Evolutionary conservation across 2,797 vertebrate species (phyloP).

Genomic region (Pangasius mekongensis): DNA sequence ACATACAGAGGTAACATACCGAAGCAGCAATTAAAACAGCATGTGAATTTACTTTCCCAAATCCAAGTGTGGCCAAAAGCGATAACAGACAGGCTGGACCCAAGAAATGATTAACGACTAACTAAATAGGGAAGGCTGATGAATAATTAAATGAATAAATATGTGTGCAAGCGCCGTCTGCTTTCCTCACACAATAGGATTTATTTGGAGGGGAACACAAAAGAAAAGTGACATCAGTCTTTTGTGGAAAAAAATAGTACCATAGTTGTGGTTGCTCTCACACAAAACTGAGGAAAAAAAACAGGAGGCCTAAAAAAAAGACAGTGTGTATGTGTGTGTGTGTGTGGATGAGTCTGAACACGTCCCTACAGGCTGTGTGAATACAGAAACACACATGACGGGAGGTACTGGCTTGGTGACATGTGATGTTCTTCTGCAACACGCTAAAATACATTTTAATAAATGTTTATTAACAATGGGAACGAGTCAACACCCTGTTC

Average conservation of each 20-base stretch:
- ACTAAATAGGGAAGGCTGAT: slow-evolving; percentile 10
- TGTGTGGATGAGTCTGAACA: slow-evolving; percentile 52
- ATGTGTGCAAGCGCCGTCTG: slow-evolving; percentile 4
- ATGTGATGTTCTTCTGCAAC: slow-evolving; percentile 10
- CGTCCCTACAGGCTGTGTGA: slow-evolving; percentile 19
- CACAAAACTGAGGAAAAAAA: slow-evolving; percentile 2
- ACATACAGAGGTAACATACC: no score
- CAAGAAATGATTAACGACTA: slow-evolving; percentile 11
- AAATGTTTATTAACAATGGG: not conserved
- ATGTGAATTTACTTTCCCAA: not conserved
- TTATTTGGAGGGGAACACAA: slow-evolving; percentile 20
- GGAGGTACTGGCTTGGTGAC: slow-evolving; percentile 11
- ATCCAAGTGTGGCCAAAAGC: slow-evolving; percentile 2
- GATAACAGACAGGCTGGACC: not conserved
- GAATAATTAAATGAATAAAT: slow-evolving; percentile 33
- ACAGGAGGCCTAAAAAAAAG: not conserved
- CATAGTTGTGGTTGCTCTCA: slow-evolving; percentile 1
- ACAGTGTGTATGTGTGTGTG: not conserved
- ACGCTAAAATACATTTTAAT: not conserved
- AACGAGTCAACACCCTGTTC: slow-evolving; percentile 2
- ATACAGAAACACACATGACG: not conserved
- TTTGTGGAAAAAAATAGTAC: slow-evolving; percentile 21
- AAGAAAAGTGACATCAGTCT: slow-evolving; percentile 1
- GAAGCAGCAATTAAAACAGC: not conserved
- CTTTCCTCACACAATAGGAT: slow-evolving; percentile 17